Percentiles rank a stretch among this genome's conserved stretches.
phyloP scores from a whole-genome alignment of 2,113 vertebrate genomes.

The Hystrix brachyura region DNA sequence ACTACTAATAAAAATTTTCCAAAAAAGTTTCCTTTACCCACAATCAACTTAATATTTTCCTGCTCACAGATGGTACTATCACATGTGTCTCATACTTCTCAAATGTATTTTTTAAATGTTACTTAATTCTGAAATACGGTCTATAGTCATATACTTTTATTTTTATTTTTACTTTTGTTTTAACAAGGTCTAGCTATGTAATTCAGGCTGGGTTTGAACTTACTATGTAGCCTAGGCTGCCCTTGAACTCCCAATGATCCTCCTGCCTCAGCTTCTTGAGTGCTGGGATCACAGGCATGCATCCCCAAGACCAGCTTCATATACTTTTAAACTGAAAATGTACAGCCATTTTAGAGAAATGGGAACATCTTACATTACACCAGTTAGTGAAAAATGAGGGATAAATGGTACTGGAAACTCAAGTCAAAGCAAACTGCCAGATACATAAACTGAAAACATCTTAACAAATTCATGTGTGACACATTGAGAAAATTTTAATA shows the following conservation, averaged over 20 bases:
- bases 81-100: background rate
- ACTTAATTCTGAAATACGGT: background rate
- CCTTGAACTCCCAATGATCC: background rate
- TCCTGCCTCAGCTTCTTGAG: background rate
- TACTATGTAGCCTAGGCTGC: background rate
- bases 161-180: background rate
- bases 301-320: background rate
- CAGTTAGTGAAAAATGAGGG: background rate
- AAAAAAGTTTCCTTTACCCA: background rate
- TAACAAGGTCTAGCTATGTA: background rate
- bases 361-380: background rate
- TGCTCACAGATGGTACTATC: background rate
- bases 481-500: background rate
- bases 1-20: background rate
- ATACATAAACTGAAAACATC: background rate
- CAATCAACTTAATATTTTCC: background rate
- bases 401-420: background rate
- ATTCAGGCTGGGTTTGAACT: background rate
- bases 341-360: background rate
- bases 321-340: background rate
- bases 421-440: background rate
- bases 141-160: slow-evolving; percentile 5
- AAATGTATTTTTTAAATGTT: slow-evolving; percentile 9
- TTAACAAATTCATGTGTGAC: background rate
- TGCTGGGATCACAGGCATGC: background rate